These are phyloP conservation scores for Lepus timidus DNA, from an alignment of 2,113 vertebrate species.

Conservation along the genomic window DNA sequence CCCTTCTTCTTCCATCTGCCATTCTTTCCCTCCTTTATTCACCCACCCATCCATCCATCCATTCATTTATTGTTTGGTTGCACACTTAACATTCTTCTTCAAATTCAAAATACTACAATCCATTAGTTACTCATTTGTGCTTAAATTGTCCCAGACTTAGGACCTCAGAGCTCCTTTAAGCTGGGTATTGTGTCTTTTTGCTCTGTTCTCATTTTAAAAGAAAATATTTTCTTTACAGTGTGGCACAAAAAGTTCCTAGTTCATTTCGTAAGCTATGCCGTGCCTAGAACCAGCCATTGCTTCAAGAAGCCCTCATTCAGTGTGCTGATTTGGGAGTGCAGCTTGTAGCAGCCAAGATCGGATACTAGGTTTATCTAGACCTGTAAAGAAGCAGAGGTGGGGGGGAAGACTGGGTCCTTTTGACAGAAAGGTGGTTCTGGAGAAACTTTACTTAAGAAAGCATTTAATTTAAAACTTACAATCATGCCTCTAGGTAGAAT, in stretches of 20 bases:
- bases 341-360: constrained; percentile 28
- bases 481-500: not conserved
- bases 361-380: not conserved
- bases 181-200: constrained; percentile 20
- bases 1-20: not conserved
- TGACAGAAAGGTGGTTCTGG: constrained; percentile 40
- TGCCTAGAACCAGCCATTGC: not conserved
- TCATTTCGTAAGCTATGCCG: not conserved
- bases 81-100: constrained; percentile 16
- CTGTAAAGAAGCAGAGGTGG: not conserved
- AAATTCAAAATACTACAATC: not conserved
- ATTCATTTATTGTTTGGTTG: not conserved
- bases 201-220: not conserved
- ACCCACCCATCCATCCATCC: no score
- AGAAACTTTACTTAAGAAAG: constrained; percentile 57
- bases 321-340: not conserved
- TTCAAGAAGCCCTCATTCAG: not conserved
- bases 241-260: not conserved
- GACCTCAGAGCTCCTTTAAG: not conserved
- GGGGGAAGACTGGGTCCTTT: constrained; percentile 15
- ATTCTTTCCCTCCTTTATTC: not conserved
- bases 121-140: constrained; percentile 9
- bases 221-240: not conserved
- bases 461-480: constrained; percentile 64
- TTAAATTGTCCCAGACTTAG: not conserved